Evolutionary conservation across 2,888 invertebrate genomes (phyloP).

Genomic region (Emmelina monodactyla): DNA sequence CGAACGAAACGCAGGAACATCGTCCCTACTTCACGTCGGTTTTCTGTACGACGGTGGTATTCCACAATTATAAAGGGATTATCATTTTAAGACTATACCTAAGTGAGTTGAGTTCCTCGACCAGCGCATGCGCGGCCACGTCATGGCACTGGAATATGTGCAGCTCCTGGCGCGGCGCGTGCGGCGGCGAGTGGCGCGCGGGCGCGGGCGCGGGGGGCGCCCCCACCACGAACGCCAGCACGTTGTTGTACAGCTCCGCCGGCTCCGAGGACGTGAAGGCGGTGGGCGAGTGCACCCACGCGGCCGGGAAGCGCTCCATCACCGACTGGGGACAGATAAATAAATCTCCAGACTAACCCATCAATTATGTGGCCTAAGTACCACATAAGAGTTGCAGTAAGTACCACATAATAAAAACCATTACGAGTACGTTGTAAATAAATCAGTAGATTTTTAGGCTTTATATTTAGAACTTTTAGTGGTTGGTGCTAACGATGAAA

Average conservation of each 20-base stretch:
- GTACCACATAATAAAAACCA: too few species aligned
- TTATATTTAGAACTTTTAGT: too few species aligned
- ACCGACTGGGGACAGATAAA: slow-evolving; percentile 72
- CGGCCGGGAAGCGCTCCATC: slow-evolving; percentile 95
- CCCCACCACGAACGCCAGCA: slow-evolving; percentile 94
- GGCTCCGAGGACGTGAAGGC: slow-evolving; percentile 97
- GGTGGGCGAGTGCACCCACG: slow-evolving; percentile 93
- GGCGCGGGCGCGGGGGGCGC: slow-evolving; percentile 39
- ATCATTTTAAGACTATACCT: too few species aligned
- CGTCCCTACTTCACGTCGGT: too few species aligned
- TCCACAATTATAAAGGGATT: too few species aligned
- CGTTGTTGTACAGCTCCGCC: slow-evolving; percentile 98
- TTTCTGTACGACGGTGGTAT: too few species aligned
- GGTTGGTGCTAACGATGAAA: too few species aligned
- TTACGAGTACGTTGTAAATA: too few species aligned
- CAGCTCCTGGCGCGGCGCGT: slow-evolving; percentile 80
- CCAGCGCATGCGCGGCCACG: slow-evolving; percentile 79
- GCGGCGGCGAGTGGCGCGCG: slow-evolving; percentile 23
- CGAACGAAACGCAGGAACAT: too few species aligned
- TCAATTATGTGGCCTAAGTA: not conserved
- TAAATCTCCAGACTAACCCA: not conserved
- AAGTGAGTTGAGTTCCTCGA: slow-evolving; percentile 79
- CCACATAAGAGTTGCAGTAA: not conserved
- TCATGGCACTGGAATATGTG: slow-evolving; percentile 93
- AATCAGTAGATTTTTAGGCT: too few species aligned